phyloP scores from a whole-genome alignment of 2,888 invertebrate genomes.

The Leucoma salicis region DNA sequence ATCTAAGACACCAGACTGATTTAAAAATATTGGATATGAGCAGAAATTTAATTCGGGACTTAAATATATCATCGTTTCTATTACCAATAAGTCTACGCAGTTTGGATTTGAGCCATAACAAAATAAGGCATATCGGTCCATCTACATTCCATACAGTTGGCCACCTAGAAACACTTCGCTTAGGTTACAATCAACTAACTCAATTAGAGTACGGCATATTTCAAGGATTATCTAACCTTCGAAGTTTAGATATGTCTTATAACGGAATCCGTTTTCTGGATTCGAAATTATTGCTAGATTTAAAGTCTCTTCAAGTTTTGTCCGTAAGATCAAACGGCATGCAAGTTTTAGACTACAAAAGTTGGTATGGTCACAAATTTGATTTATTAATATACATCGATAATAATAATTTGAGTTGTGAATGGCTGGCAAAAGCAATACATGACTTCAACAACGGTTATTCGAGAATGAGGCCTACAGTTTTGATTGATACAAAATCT shows the following conservation, averaged over 20 bases:
- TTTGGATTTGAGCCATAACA: constrained; percentile 58
- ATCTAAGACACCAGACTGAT: constrained; percentile 49
- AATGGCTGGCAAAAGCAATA: constrained; percentile 59
- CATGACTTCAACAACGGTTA: constrained; percentile 60
- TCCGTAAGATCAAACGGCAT: constrained; percentile 57
- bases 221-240: constrained; percentile 46
- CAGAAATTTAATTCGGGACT: constrained; percentile 47
- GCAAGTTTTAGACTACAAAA: constrained; percentile 46
- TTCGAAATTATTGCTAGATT: constrained; percentile 59
- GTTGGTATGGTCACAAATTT: constrained; percentile 56
- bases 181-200: constrained; percentile 52
- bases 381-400: constrained; percentile 57
- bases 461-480: constrained; percentile 57
- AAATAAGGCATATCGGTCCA: constrained; percentile 51
- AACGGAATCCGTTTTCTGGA: constrained; percentile 55
- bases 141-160: constrained; percentile 49
- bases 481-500: constrained; percentile 26
- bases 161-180: constrained; percentile 50
- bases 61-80: constrained; percentile 49
- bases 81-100: constrained; percentile 46
- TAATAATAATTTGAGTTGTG: constrained; percentile 60
- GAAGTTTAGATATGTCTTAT: constrained; percentile 45
- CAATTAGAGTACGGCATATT: constrained; percentile 60
- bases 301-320: constrained; percentile 50
- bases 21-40: constrained; percentile 55